Percentiles rank a stretch among this genome's conserved stretches.
Conservation (phyloP, 2,888 invertebrate genomes). For the Cenopis cana region DNA sequence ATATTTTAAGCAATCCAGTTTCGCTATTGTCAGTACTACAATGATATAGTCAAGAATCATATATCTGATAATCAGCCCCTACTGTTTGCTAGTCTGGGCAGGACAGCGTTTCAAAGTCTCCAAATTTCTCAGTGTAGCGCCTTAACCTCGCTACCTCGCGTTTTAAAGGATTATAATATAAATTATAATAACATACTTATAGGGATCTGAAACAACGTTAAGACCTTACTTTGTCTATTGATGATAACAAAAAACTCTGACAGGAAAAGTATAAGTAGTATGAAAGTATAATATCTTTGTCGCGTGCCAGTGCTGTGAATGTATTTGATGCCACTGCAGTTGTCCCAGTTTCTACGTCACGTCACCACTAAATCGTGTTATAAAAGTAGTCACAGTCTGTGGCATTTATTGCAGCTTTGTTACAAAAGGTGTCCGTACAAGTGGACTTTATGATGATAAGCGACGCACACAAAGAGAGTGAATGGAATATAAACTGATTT, state of each 20-base stretch:
- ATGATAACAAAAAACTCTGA: not conserved
- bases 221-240: not conserved
- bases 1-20: too few relatives aligned
- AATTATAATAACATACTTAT: conserved; percentile 1
- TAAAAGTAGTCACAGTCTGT: conserved; percentile 29
- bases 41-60: too few relatives aligned
- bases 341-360: conserved; percentile 23
- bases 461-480: conserved; percentile 41
- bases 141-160: conserved; percentile 1
- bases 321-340: not conserved
- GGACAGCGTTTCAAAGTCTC: too few relatives aligned
- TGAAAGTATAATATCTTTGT: conserved; percentile 3
- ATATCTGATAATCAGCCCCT: too few relatives aligned
- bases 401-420: conserved; percentile 39
- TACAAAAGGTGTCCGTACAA: conserved; percentile 36
- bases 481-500: conserved; percentile 44
- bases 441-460: conserved; percentile 44
- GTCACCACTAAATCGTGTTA: conserved; percentile 29
- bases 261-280: not conserved
- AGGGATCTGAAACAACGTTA: conserved; percentile 5
- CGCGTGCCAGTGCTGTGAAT: conserved; percentile 1
- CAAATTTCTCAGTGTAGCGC: too few relatives aligned
- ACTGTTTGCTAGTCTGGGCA: too few relatives aligned
- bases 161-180: not conserved
- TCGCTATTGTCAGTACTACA: too few relatives aligned